These are phyloP conservation scores for Scaptomyza parva DNA, from an alignment of 2,888 invertebrate genomes.

Conservation along the genomic window DNA sequence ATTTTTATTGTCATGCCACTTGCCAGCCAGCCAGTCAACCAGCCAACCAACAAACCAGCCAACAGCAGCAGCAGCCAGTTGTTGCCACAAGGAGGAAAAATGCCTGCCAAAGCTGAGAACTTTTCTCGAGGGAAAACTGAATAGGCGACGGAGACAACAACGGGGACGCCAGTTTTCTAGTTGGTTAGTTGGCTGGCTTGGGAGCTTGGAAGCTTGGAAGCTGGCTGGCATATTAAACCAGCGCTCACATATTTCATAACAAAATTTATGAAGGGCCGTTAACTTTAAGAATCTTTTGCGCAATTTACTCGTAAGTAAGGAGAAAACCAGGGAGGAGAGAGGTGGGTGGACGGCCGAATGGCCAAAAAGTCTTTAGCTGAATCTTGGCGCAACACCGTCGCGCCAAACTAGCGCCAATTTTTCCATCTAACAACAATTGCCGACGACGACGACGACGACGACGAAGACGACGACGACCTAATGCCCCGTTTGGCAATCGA, in stretches of 20 bases:
- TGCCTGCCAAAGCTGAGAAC: conserved; percentile 64
- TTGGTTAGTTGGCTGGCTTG: conserved; percentile 35
- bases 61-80: conserved; percentile 27
- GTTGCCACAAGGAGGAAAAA: conserved; percentile 42
- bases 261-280: conserved; percentile 82
- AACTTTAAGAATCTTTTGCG: conserved; percentile 81
- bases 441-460: conserved; percentile 80
- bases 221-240: conserved; percentile 76
- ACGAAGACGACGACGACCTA: conserved; percentile 80
- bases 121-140: conserved; percentile 79
- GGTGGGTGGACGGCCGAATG: conserved; percentile 25
- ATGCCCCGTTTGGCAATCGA: conserved; percentile 83
- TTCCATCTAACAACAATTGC: conserved; percentile 81
- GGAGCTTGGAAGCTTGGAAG: conserved; percentile 46
- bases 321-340: background rate
- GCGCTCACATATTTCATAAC: conserved; percentile 81
- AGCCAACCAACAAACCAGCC: conserved; percentile 52
- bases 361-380: conserved; percentile 25
- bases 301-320: conserved; percentile 64
- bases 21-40: conserved; percentile 50
- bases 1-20: conserved; percentile 79
- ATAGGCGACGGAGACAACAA: conserved; percentile 28
- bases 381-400: conserved; percentile 34
- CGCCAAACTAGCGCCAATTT: conserved; percentile 80
- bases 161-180: conserved; percentile 50